Percentiles rank a stretch among this genome's conserved stretches.
These are phyloP conservation scores for Adrianichthys oophorus DNA, from an alignment of 2,797 vertebrate genomes.

Conservation along the genomic window DNA sequence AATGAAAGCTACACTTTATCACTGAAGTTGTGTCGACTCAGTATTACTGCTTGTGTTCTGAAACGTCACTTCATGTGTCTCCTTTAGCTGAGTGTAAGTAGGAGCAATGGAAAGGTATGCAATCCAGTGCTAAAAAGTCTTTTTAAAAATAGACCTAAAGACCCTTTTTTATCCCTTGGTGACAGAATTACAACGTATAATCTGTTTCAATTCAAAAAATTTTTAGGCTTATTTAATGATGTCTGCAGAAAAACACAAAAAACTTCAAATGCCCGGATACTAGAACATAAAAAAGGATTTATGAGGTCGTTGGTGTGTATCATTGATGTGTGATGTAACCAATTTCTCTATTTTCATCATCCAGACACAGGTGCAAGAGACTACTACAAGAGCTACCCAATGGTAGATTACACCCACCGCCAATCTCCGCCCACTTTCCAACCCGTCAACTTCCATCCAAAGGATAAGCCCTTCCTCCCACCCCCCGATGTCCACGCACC, in stretches of 20 bases:
- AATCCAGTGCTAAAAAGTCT: no score
- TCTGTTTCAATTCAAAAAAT: not conserved
- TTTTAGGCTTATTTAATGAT: not conserved
- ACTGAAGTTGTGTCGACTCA: no score
- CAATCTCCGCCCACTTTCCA: conserved; percentile 81
- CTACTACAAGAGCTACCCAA: conserved; percentile 86
- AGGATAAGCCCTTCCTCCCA: conserved; percentile 80
- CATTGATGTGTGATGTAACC: not conserved
- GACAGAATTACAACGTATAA: not conserved
- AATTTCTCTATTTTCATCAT: conserved; percentile 15
- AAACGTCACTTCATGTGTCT: no score
- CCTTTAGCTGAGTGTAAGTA: no score
- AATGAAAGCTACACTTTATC: no score
- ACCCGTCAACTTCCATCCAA: conserved; percentile 76
- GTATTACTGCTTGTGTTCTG: no score
- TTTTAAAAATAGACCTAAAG: no score
- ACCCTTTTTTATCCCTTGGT: no score
- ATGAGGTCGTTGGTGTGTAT: conserved; percentile 8
- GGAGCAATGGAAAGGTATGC: no score
- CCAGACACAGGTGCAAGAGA: conserved; percentile 82
- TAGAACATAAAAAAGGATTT: not conserved
- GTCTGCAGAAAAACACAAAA: not conserved
- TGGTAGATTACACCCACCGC: conserved; percentile 76
- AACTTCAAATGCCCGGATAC: not conserved
- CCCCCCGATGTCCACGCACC: conserved; percentile 82